Evolutionary conservation across 2,113 vertebrate genomes (phyloP).

Genomic region (Corvus cornix): DNA sequence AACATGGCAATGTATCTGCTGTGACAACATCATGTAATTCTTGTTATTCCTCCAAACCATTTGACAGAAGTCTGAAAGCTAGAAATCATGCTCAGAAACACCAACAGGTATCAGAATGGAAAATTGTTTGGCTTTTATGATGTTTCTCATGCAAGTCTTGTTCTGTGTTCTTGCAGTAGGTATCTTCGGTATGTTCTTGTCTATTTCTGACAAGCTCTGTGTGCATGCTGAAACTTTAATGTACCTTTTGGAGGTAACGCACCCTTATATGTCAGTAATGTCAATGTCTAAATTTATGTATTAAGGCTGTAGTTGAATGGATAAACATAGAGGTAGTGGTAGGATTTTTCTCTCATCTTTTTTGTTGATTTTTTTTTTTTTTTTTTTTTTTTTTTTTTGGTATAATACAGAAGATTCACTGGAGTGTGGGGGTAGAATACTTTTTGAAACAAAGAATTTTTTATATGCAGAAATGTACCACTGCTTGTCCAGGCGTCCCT

Average conservation of each 20-base stretch:
- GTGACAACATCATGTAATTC: not conserved
- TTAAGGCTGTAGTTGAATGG: not conserved
- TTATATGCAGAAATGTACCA: not conserved
- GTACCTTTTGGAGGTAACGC: not conserved
- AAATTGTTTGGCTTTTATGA: not conserved
- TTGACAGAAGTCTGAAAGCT: not conserved
- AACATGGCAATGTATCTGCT: not conserved
- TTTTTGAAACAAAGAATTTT: not conserved
- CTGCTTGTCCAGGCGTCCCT: not conserved
- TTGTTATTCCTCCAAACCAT: not conserved
- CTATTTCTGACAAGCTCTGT: not conserved
- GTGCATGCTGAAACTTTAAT: not conserved
- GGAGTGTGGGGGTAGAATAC: not conserved
- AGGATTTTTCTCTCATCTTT: not conserved
- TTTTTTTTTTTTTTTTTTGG: not conserved
- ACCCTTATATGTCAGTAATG: not conserved
- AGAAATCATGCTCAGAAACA: not conserved
- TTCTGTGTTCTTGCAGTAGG: not conserved
- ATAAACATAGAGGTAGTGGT: not conserved
- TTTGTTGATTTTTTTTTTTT: not conserved
- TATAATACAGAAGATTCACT: not conserved
- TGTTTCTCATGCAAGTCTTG: not conserved
- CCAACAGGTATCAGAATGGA: not conserved
- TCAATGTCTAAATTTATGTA: not conserved
- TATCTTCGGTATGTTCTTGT: not conserved